Evolutionary conservation across 2,113 vertebrate species (phyloP), one percentile per base, ranked within the genome.

Genomic region (Bufo gargarizans): DNA sequence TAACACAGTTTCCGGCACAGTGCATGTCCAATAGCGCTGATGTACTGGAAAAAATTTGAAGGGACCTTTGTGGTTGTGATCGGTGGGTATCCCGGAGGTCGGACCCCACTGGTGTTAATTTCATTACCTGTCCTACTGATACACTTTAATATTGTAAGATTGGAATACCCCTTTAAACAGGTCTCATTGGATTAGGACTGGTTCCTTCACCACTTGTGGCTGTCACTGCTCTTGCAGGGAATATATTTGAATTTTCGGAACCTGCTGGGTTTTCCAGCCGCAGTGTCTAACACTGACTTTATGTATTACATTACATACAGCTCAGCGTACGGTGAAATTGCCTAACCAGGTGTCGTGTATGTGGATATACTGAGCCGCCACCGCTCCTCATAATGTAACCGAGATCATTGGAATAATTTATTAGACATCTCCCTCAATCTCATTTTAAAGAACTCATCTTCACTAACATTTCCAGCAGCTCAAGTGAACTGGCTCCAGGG

Each of bases 301-400:
- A 76, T 76, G 43, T 76, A 49, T 76, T 76, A 76, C 20, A 76
- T 50, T 49, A 76, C 72, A 10, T 47, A 9, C 72, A 4, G 72
- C 72, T 76, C 72, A 76, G 50, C 50, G 72, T 76, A 76, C 16
- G 50, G 72, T 49, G 72, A 76, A 49, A 76, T 76, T 76, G 45
- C 72, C 72, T 76, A 76, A 76, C n/a, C 72, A 76, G 72, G 72
- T 76, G 47, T 49, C 49, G 2, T 74, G 45, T 16, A 45, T 50
- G 72, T 50, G 72, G 72, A 76, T 76, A 76, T 10, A 76, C 6
- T 6, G 72, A 20, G 72, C 72, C 16, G 17, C 6, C 4, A 49
- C 45, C 45, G 49, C 17, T 3, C 72, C 72, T 49, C 72, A 17
- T 74, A 74, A 74, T 47, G 43, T 45, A 47, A 45, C 71, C 20